Conservation (phyloP, 1,140 invertebrate genomes). For the Bombyx mori region DNA sequence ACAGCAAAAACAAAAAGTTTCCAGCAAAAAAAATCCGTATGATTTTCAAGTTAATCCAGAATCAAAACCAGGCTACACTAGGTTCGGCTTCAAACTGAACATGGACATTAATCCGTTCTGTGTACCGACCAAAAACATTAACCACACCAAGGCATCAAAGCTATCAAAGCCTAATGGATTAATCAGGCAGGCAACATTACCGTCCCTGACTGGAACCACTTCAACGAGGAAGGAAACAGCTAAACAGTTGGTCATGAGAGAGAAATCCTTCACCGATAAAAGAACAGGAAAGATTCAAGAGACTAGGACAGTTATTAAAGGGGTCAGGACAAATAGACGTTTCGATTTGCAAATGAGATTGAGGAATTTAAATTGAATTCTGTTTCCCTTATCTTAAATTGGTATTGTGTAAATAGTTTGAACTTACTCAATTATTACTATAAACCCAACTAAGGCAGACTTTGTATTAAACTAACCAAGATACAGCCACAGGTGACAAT, state of each 20-base stretch:
- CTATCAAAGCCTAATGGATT: slow-evolving; percentile 13
- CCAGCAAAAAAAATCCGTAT: neutral
- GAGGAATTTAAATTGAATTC: slow-evolving; percentile 30
- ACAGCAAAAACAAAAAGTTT: neutral
- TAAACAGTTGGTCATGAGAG: slow-evolving; percentile 47
- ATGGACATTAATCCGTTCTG: slow-evolving; percentile 42
- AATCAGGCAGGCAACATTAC: slow-evolving; percentile 21
- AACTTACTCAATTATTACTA: no score
- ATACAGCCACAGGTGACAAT: no score
- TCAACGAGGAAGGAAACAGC: slow-evolving; percentile 30
- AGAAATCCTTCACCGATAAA: slow-evolving; percentile 47
- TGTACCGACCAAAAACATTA: slow-evolving; percentile 21
- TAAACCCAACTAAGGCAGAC: no score
- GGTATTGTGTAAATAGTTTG: no score
- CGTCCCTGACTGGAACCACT: slow-evolving; percentile 38
- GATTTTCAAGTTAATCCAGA: neutral
- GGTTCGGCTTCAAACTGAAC: slow-evolving; percentile 65
- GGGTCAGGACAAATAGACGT: slow-evolving; percentile 76
- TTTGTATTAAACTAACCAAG: no score
- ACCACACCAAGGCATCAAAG: slow-evolving; percentile 9
- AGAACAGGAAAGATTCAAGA: slow-evolving; percentile 41
- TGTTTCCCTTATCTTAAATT: no score
- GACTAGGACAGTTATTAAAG: slow-evolving; percentile 68
- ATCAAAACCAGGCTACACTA: slow-evolving; percentile 41
- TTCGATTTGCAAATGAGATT: slow-evolving; percentile 77